phyloP scores from a whole-genome alignment of 2,113 vertebrate species.

The Seriola dumerili region DNA sequence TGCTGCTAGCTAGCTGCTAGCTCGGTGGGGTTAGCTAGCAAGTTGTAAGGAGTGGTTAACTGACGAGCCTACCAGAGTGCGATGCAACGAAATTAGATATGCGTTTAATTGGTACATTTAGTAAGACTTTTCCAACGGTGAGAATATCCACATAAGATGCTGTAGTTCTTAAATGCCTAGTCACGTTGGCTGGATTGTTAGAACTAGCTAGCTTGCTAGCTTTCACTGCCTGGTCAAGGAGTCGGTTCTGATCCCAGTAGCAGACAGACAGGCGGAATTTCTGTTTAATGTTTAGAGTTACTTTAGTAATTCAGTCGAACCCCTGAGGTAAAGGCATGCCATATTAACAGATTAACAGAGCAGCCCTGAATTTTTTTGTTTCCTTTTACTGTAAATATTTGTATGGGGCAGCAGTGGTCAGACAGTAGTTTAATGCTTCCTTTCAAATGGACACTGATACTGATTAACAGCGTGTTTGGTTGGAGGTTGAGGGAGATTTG shows the following conservation, averaged over 20 bases:
- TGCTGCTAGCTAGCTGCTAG: constrained; percentile 55
- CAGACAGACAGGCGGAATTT: background rate
- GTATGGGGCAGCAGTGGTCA: background rate
- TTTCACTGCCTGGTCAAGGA: background rate
- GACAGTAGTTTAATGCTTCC: background rate
- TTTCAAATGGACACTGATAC: background rate
- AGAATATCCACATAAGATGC: accelerated
- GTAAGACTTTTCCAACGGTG: accelerated
- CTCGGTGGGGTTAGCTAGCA: constrained; percentile 37
- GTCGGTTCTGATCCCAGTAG: background rate
- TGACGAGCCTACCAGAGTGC: background rate
- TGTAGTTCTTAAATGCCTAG: background rate
- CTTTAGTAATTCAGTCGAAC: background rate
- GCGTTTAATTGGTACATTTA: too few species aligned
- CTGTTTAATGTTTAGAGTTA: background rate
- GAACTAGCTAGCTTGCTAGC: constrained; percentile 27
- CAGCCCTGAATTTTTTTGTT: too few species aligned
- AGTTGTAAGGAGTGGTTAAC: constrained; percentile 40
- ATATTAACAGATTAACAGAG: too few species aligned
- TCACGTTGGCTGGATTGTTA: constrained; percentile 27
- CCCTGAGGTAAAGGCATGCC: too few species aligned
- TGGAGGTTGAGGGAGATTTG: background rate
- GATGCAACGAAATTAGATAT: accelerated
- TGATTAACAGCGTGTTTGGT: background rate
- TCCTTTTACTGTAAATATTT: too few species aligned